phyloP scores from a whole-genome alignment of 2,113 vertebrate species.

The Motacilla alba region DNA sequence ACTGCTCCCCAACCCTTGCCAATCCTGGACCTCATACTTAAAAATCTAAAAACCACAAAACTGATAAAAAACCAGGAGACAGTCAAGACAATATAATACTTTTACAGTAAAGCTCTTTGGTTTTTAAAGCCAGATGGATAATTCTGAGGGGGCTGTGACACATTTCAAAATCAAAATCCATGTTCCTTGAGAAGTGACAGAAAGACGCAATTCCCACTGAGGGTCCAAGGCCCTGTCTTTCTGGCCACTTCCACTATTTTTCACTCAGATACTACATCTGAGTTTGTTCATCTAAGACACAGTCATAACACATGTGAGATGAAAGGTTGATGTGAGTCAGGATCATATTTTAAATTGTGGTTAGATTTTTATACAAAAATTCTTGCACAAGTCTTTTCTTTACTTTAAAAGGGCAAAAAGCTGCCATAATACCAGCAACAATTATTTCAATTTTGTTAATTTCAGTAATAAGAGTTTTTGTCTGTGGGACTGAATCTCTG shows the following conservation, averaged over 20 bases:
- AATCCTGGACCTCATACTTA: not conserved
- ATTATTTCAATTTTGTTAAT: not conserved
- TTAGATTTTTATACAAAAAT: not conserved
- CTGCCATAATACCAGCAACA: not conserved
- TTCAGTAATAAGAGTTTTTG: not conserved
- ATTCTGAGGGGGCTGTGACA: not conserved
- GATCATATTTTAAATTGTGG: not conserved
- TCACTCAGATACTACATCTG: not conserved
- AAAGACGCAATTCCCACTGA: not conserved
- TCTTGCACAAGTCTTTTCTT: not conserved
- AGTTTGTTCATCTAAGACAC: not conserved
- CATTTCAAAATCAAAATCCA: not conserved
- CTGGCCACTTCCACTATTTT: not conserved
- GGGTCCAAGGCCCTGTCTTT: not conserved
- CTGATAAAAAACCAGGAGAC: not conserved
- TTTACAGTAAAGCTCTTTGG: not conserved
- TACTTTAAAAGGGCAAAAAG: not conserved
- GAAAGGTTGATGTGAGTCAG: not conserved
- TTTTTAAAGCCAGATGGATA: not conserved
- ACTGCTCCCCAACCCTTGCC: not conserved
- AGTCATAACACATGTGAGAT: rapidly evolving
- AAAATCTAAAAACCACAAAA: not conserved
- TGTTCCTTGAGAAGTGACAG: not conserved
- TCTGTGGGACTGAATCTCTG: not conserved
- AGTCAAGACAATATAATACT: not conserved